phyloP scores from a whole-genome alignment of 2,888 invertebrate species.

The Geophilus truncorum region DNA sequence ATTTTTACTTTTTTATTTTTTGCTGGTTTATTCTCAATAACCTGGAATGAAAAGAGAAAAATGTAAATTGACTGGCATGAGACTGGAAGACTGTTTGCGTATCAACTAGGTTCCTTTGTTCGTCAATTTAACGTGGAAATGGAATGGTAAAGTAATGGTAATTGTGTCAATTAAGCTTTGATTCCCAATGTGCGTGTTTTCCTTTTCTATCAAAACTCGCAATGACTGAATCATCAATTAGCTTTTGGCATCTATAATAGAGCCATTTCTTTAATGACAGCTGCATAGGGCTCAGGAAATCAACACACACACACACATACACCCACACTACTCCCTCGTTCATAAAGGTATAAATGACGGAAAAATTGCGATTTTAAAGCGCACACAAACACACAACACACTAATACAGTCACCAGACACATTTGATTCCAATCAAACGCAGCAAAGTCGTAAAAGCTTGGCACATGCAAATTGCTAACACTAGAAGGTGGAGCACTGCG shows the following conservation, averaged over 20 bases:
- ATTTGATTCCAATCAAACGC: conserved; percentile 4
- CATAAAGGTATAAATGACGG: conserved; percentile 7
- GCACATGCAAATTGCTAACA: conserved; percentile 7
- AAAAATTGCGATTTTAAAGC: background rate
- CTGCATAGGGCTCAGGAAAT: conserved; percentile 1
- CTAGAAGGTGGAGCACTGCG: background rate
- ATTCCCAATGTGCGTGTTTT: conserved; percentile 20
- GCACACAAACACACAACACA: background rate
- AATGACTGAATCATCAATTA: conserved; percentile 4
- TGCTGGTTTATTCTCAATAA: too few relatives aligned
- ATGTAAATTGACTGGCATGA: background rate
- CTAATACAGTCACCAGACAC: background rate
- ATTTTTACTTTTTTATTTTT: background rate
- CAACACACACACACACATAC: too few relatives aligned
- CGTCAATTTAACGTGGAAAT: background rate
- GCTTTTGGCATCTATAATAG: conserved; percentile 7
- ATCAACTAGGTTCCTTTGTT: background rate
- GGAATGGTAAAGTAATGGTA: background rate
- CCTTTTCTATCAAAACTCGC: conserved; percentile 9
- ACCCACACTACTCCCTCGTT: background rate
- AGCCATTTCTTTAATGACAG: conserved; percentile 11
- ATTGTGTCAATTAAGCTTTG: conserved; percentile 14
- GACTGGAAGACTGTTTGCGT: too few relatives aligned
- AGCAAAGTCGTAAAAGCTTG: background rate
- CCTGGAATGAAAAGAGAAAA: too few relatives aligned